Base-by-base conservation (phyloP, 2,113 vertebrate genomes). In the Piprites chloris region DNA sequence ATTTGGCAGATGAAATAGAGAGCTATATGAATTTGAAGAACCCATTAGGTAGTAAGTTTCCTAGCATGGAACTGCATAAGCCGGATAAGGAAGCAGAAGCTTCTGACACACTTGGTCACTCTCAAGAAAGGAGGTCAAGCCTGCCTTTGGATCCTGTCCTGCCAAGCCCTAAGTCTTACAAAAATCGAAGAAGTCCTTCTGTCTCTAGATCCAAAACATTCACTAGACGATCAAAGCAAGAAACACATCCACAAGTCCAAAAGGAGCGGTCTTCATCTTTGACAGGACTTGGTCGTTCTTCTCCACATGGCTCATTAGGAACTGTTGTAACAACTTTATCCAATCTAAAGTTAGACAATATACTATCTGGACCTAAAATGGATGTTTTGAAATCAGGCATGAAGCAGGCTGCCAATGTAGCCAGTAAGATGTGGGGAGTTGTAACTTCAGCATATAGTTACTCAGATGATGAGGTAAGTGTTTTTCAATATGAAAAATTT, bases 1-100 rank as follows among this genome's bases (percentile, higher is more conserved):
- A 99, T 91, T 98, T 99, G 62, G 99, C 99, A 8, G 99, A 99
- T 90, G 99, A 99, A 97, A 99, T 99, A 32, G 98, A 99, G 96
- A 99, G 97, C 97, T 99, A 99, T 92, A 99, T 99, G 99, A 99
- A 98, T 90, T 97, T 99, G n/a, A 98, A 98, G 86, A 99, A 96
- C 71, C 99, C 99, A 3, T 89, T 99, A 47, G 98, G 98, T 33
- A 96, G 63, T 68, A 99, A 99, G 89, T 99, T 99, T 91, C 98
- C 98, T 74, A 99, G 99, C 97, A 99, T 99, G 99, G 99, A 99
- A 94, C 98, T 99, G 33, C 98, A 98, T 65, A 97, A 98, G 93
- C 90, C 91, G 0, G 93, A 81, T 11, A 88, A 58, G 35, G 97
- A 98, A 37, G 44, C 67, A 39, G 91, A 90, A 95, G 53, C 33